A percentile compares a stretch with the other conserved stretches of the same genome.
These are phyloP conservation scores for Bursaphelenchus okinawaensis DNA, from an alignment of 2,888 invertebrate species.

Conservation along the genomic window DNA sequence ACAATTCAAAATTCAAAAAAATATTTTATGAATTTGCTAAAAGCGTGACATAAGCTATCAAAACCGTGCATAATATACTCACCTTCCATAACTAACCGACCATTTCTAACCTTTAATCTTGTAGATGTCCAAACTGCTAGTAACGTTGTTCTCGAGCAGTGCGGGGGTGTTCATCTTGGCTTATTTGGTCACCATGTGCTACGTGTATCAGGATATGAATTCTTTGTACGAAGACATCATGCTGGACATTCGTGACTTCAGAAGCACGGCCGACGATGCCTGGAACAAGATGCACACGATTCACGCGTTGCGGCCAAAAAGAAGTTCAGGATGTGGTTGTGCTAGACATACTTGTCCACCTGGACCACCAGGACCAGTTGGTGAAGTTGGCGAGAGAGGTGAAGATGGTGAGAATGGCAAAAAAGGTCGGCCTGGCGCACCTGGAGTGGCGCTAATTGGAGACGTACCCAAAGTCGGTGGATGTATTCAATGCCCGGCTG, in stretches of 20 bases:
- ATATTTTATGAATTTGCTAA: too few relatives aligned
- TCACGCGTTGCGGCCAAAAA: neutral
- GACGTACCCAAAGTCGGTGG: neutral
- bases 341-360: neutral
- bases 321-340: neutral
- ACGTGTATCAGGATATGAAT: neutral
- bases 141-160: neutral
- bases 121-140: neutral
- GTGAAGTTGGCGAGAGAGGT: neutral
- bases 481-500: neutral
- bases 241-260: neutral
- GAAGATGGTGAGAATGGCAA: neutral
- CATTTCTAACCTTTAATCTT: neutral
- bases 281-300: neutral
- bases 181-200: neutral
- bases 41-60: too few relatives aligned
- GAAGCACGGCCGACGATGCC: neutral
- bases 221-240: neutral
- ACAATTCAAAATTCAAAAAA: too few relatives aligned
- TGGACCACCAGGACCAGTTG: neutral
- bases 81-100: too few relatives aligned
- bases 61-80: too few relatives aligned
- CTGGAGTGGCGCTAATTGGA: neutral
- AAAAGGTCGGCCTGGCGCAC: neutral
- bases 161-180: neutral